phyloP scores from a whole-genome alignment of 2,888 invertebrate species.

The Cacoxenus indagator region DNA sequence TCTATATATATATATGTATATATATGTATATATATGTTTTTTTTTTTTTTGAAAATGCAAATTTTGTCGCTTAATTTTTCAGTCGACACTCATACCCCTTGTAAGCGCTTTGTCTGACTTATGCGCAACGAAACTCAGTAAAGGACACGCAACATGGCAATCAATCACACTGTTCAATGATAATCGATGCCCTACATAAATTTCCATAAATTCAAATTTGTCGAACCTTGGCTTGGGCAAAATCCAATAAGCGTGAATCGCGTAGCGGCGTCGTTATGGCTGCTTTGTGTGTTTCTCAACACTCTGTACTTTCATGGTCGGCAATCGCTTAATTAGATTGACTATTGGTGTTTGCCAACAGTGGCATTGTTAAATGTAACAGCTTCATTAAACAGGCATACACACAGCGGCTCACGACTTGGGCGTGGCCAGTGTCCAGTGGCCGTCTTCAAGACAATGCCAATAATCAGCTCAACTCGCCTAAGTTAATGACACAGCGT shows the following conservation, averaged over 20 bases:
- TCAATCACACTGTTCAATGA: conserved; percentile 43
- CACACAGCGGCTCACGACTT: neutral
- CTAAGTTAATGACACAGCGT: conserved; percentile 55
- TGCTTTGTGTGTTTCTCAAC: neutral
- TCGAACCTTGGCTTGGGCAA: neutral
- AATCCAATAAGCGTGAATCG: neutral
- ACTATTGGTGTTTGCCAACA: neutral
- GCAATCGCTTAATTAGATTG: conserved; percentile 7
- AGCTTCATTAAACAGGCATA: conserved; percentile 47
- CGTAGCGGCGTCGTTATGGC: neutral
- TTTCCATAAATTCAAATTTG: conserved; percentile 47
- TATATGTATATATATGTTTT: neutral
- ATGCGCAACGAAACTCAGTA: conserved; percentile 8
- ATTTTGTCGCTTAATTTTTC: neutral
- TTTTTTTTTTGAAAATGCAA: neutral
- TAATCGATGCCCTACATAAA: conserved; percentile 52
- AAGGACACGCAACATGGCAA: conserved; percentile 37
- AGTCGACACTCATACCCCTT: neutral
- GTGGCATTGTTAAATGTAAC: conserved; percentile 32
- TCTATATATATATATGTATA: neutral
- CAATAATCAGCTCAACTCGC: conserved; percentile 22
- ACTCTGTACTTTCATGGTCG: neutral
- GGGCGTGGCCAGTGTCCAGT: neutral
- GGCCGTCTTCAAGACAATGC: neutral
- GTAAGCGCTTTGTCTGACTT: conserved; percentile 4